Conservation (phyloP, 2,797 vertebrate genomes). For the Phrynocephalus vlangalii region DNA sequence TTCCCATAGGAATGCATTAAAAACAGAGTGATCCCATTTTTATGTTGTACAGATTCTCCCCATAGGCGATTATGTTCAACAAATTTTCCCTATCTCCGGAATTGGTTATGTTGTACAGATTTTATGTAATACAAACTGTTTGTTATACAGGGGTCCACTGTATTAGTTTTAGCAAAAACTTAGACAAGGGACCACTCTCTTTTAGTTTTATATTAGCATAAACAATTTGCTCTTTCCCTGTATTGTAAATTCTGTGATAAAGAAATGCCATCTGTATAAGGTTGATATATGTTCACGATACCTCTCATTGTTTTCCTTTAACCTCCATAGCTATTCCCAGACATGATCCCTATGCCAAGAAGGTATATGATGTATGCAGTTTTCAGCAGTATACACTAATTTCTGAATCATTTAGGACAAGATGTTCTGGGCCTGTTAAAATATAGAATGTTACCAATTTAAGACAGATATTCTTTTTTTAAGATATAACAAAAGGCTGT, state of each 20-base stretch:
- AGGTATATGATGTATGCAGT: rapidly evolving
- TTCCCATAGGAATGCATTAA: no score
- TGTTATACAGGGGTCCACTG: no score
- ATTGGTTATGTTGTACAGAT: no score
- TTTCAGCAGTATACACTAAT: not conserved
- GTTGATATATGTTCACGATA: not conserved
- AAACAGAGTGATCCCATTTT: no score
- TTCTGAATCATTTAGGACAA: rapidly evolving
- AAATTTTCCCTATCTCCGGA: no score
- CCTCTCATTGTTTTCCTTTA: not conserved
- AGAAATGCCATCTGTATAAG: not conserved
- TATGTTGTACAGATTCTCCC: no score
- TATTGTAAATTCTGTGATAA: conserved; percentile 3
- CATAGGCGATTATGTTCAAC: no score
- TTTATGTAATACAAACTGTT: no score
- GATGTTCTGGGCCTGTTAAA: not conserved
- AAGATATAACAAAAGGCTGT: not conserved
- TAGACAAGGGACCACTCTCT: not conserved
- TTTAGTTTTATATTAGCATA: not conserved
- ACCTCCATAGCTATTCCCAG: not conserved
- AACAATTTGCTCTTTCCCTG: not conserved
- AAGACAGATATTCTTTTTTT: not conserved
- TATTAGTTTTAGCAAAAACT: not conserved
- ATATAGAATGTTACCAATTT: not conserved
- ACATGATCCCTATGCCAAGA: not conserved